A percentile compares a stretch with the other conserved stretches of the same genome.
phyloP scores from a whole-genome alignment of 2,797 vertebrate genomes.

The Myotis vivesi region DNA sequence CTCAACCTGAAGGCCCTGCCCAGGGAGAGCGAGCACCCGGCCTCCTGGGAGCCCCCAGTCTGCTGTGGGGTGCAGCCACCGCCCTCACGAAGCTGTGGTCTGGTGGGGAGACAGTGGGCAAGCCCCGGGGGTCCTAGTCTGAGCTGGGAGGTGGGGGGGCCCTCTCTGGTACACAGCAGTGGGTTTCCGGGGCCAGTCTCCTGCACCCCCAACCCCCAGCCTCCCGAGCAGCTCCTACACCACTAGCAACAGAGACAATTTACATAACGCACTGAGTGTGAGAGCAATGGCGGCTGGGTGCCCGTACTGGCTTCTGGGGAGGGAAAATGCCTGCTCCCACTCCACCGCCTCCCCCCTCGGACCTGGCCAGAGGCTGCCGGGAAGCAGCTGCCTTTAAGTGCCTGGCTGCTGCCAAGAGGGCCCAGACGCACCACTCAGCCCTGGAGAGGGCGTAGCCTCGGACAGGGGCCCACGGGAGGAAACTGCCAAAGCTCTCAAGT shows the following conservation, averaged over 20 bases:
- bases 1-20: background rate
- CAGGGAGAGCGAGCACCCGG: background rate
- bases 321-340: slow-evolving; percentile 55
- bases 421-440: background rate
- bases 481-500: slow-evolving; percentile 38
- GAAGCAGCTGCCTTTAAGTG: slow-evolving; percentile 58
- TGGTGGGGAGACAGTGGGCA: background rate
- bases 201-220: background rate
- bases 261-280: slow-evolving; percentile 69
- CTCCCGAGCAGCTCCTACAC: slow-evolving; percentile 30
- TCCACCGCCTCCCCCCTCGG: background rate
- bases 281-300: slow-evolving; percentile 68
- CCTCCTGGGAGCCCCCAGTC: background rate
- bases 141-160: background rate
- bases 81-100: background rate
- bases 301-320: slow-evolving; percentile 47
- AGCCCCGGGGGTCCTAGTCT: background rate
- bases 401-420: slow-evolving; percentile 34
- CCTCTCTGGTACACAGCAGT: background rate
- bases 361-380: background rate
- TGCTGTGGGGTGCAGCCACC: background rate
- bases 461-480: slow-evolving; percentile 24
- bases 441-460: slow-evolving; percentile 36
- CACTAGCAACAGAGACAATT: slow-evolving; percentile 73
- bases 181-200: slow-evolving; percentile 31